These are phyloP conservation scores for Brachyalestes nurse DNA, from an alignment of 2,797 vertebrate species.

Conservation along the genomic window DNA sequence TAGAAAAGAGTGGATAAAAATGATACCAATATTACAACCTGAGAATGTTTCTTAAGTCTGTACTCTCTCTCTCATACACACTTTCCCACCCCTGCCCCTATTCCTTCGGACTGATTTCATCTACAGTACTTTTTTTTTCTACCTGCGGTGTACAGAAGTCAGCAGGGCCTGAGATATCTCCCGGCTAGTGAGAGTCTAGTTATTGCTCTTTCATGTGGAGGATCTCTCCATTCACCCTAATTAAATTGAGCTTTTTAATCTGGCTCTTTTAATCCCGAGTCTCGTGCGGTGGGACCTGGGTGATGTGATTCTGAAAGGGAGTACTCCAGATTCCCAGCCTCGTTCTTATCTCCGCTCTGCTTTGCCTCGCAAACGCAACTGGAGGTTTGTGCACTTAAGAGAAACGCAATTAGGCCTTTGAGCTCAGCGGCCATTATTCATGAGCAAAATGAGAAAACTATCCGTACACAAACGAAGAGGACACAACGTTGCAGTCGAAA, in stretches of 20 bases:
- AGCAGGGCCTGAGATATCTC: conserved; percentile 75
- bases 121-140: conserved; percentile 72
- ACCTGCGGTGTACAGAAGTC: conserved; percentile 79
- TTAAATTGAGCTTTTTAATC: conserved; percentile 88
- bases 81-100: neutral
- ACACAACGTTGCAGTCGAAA: neutral
- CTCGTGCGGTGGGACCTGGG: conserved; percentile 80
- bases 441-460: conserved; percentile 58
- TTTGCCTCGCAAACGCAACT: conserved; percentile 79
- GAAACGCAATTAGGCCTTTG: conserved; percentile 69
- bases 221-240: conserved; percentile 84
- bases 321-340: conserved; percentile 80
- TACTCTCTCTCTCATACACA: conserved; percentile 22
- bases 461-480: conserved; percentile 25
- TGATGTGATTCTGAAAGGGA: conserved; percentile 84
- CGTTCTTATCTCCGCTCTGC: conserved; percentile 76
- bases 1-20: conserved; percentile 60
- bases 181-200: conserved; percentile 81
- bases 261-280: conserved; percentile 83
- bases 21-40: conserved; percentile 48
- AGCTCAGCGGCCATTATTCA: conserved; percentile 57
- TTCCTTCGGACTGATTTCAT: conserved; percentile 76
- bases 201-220: conserved; percentile 82
- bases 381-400: conserved; percentile 79
- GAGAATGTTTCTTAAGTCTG: conserved; percentile 16